phyloP scores from a whole-genome alignment of 1,140 invertebrate species.

The Pogonomyrmex barbatus region DNA sequence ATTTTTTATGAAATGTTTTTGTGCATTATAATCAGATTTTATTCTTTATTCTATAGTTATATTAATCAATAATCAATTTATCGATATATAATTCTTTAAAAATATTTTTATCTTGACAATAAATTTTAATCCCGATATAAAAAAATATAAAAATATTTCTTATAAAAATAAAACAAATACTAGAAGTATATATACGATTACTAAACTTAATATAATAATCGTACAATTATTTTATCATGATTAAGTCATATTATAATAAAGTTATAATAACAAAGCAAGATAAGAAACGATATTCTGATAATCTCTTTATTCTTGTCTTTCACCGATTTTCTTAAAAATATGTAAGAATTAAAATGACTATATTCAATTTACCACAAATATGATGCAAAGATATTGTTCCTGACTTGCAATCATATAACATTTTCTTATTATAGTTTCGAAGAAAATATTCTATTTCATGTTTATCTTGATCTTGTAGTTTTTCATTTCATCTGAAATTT shows the following conservation, averaged over 20 bases:
- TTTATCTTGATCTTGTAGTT: too few species aligned
- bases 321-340: background rate
- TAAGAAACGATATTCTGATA: background rate
- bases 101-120: too few species aligned
- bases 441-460: background rate
- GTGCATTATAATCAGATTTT: too few species aligned
- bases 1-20: too few species aligned
- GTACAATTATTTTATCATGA: background rate
- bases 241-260: too few species aligned
- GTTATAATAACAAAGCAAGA: background rate
- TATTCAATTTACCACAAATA: too few species aligned
- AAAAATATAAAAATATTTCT: background rate
- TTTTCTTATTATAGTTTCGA: background rate
- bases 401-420: too few species aligned
- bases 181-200: background rate
- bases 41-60: too few species aligned
- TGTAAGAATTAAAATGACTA: background rate
- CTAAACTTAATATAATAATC: background rate
- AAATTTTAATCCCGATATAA: too few species aligned
- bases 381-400: background rate
- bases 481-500: constrained; percentile 20
- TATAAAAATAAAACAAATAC: background rate
- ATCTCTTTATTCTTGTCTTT: background rate
- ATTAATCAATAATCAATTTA: too few species aligned
- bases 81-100: too few species aligned